Evolutionary conservation across 2,888 invertebrate genomes (phyloP).

Genomic region (Drosophila picticornis): DNA sequence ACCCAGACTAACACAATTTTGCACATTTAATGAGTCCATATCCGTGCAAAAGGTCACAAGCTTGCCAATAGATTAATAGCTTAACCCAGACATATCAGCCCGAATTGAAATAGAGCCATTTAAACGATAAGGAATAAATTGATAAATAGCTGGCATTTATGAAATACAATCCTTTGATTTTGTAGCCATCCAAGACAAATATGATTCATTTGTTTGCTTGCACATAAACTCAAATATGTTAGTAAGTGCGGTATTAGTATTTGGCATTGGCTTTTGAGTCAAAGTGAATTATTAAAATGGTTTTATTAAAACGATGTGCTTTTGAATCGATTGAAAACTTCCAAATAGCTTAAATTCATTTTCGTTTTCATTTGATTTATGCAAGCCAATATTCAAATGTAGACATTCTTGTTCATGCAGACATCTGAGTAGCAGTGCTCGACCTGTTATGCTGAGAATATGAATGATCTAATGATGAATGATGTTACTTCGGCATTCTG

Average conservation of each 20-base stretch:
- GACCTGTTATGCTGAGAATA: too few species aligned
- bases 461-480: too few species aligned
- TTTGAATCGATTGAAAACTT: not conserved
- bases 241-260: not conserved
- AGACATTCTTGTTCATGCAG: not conserved
- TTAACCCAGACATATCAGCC: not conserved
- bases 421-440: not conserved
- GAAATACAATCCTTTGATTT: not conserved
- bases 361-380: not conserved
- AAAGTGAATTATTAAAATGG: not conserved
- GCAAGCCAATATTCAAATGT: not conserved
- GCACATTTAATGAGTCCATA: slow-evolving; percentile 16
- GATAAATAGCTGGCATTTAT: not conserved
- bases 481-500: too few species aligned
- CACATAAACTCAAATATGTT: not conserved
- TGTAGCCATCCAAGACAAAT: not conserved
- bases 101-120: not conserved
- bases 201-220: not conserved
- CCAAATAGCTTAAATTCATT: not conserved
- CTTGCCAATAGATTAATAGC: not conserved
- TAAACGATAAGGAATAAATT: not conserved
- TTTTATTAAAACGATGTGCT: not conserved
- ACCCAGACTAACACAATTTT: slow-evolving; percentile 28
- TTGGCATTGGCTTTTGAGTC: not conserved
- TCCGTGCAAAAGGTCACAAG: not conserved